These are phyloP conservation scores for Hiodon tergisus DNA, from an alignment of 2,113 vertebrate species.

Conservation along the genomic window DNA sequence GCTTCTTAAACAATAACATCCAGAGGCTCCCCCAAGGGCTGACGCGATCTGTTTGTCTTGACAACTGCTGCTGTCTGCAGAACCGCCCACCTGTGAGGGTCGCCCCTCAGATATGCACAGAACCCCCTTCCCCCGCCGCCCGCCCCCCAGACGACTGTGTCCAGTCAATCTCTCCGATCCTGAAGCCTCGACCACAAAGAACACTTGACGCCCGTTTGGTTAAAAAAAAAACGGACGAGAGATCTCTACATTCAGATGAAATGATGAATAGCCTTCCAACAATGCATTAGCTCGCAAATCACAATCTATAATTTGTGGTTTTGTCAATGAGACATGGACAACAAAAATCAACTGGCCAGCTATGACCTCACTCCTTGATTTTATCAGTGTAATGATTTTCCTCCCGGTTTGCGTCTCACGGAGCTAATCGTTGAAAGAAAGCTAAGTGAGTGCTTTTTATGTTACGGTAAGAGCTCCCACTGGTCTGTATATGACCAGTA, in stretches of 20 bases:
- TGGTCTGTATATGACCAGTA: too few species aligned
- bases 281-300: background rate
- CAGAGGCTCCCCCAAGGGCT: conserved; percentile 62
- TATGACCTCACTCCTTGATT: too few species aligned
- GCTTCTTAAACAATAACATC: conserved; percentile 86
- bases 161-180: conserved; percentile 6
- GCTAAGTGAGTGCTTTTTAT: too few species aligned
- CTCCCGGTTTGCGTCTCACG: too few species aligned
- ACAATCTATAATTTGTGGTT: too few species aligned
- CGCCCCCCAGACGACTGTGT: background rate
- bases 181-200: conserved; percentile 14
- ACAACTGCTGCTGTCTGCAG: conserved; percentile 60
- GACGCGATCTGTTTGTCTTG: conserved; percentile 74
- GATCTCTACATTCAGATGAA: too few species aligned
- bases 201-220: background rate
- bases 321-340: too few species aligned
- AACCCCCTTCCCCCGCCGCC: conserved; percentile 19
- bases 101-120: conserved; percentile 2
- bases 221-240: too few species aligned
- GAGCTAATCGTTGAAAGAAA: too few species aligned
- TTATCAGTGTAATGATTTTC: too few species aligned
- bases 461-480: too few species aligned
- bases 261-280: background rate
- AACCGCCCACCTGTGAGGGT: conserved; percentile 23
- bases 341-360: too few species aligned